Evolutionary conservation across 2,888 invertebrate species (phyloP), one percentile per base, ranked within the genome.

Genomic region (Pharmacophagus antenor): DNA sequence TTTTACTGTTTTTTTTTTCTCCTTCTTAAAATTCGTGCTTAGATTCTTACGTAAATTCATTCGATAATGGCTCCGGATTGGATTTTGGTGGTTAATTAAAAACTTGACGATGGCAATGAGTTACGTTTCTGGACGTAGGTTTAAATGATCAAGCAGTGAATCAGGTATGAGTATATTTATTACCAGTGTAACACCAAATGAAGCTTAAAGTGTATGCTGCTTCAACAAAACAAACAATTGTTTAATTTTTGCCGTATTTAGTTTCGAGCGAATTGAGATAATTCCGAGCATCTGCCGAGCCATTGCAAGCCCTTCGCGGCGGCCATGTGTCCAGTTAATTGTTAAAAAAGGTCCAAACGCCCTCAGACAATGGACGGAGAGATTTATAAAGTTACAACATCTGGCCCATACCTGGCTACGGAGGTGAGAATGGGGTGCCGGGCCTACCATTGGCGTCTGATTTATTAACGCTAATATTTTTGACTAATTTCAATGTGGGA

Each of bases 371-470:
- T 83, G 67, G 75, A 63, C 57, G 57, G 73, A 73, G 72, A 85
- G 84, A 85, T 84, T 86, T 85, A 86, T 81, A 77, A 74, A 73
- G 64, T 70, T 74, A 68, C 65, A 74, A 81, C 86, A 87, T 85
- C 86, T 86, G 86, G 83, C 65, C 59, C 56, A 44, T 67, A 71
- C 71, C 72, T 84, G 84, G 80, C 80, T 79, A 63, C 63, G 66
- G 63, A 72, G 73, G 74, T 73, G 74, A 67, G 71, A 76, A 77
- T 62, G 66, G 67, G 60, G 63, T 46, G 27, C 54, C 41, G 44
- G 55, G 61, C 31, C 42, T 47, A n/a, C n/a, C n/a, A 57, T 62
- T 44, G 59, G 23, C 27, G 18, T 57, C 54, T 63, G 63, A 62
- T 61, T 63, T 65, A 62, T 59, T 63, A 53, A 50, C n/a, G 56